These are phyloP conservation scores for Doris montereyensis DNA, from an alignment of 2,888 invertebrate species.

Conservation along the genomic window DNA sequence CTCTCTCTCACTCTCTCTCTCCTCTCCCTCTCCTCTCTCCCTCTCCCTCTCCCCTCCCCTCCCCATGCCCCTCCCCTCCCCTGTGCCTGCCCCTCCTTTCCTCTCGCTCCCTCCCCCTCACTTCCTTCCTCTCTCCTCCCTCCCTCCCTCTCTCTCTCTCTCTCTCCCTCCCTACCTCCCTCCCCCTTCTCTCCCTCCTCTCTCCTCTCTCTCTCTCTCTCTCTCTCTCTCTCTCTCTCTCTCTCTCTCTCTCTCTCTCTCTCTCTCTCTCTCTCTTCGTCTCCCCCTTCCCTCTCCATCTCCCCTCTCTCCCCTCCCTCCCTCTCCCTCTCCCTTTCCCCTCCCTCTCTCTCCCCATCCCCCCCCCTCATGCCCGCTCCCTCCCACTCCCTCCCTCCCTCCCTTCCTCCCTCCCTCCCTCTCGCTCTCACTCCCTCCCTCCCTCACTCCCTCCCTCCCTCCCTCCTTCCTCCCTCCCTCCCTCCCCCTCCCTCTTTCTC, in stretches of 20 bases:
- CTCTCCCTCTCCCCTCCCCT: no score
- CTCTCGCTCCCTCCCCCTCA: no score
- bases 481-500: constrained; percentile 8
- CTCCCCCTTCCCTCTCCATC: not conserved
- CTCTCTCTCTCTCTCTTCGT: no score
- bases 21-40: no score
- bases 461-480: constrained; percentile 7
- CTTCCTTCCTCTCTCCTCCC: no score
- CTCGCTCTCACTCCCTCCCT: not conserved
- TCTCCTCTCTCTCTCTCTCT: not conserved
- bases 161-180: no score
- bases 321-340: not conserved
- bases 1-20: no score
- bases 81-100: no score
- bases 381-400: not conserved
- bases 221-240: constrained; percentile 31
- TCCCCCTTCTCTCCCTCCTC: not conserved
- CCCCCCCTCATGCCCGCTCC: not conserved
- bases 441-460: not conserved
- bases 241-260: constrained; percentile 21
- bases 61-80: no score
- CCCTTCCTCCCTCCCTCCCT: not conserved
- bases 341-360: not conserved
- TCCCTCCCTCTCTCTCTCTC: not conserved
- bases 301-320: not conserved